Evolutionary conservation across 2,888 invertebrate genomes (phyloP).

Genomic region (Heliconius aoede): DNA sequence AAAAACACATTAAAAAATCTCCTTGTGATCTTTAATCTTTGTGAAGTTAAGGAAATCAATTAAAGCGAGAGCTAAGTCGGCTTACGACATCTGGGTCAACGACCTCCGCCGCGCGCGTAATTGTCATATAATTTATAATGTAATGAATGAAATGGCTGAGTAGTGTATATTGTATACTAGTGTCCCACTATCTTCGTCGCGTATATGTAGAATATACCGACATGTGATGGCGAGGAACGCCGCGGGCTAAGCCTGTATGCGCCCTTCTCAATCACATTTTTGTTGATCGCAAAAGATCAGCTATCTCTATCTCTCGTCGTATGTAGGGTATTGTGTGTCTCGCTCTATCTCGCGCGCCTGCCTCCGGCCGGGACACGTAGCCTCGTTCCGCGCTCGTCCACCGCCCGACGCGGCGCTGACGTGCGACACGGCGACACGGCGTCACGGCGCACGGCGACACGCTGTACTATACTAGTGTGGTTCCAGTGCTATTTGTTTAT

Average conservation of each 20-base stretch:
- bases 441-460: conserved; percentile 59
- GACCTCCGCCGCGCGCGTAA: conserved; percentile 68
- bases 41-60: conserved; percentile 25
- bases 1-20: conserved; percentile 5
- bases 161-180: conserved; percentile 54
- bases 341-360: conserved; percentile 58
- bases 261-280: conserved; percentile 73
- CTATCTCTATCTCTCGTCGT: conserved; percentile 52
- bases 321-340: conserved; percentile 51
- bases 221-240: conserved; percentile 48
- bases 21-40: conserved; percentile 12
- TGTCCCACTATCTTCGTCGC: conserved; percentile 53
- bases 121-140: conserved; percentile 67
- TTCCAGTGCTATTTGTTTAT: conserved; percentile 80
- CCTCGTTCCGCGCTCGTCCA: conserved; percentile 77
- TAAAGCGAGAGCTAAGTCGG: conserved; percentile 24
- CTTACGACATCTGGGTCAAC: conserved; percentile 54
- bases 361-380: conserved; percentile 73
- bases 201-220: conserved; percentile 56
- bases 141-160: conserved; percentile 63
- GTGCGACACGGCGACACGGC: conserved; percentile 56
- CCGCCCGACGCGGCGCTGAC: conserved; percentile 81
- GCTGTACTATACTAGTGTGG: conserved; percentile 61
- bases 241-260: conserved; percentile 62
- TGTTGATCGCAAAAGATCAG: conserved; percentile 63